Conservation (phyloP, 2,113 vertebrate species). For the Oenanthe melanoleuca region DNA sequence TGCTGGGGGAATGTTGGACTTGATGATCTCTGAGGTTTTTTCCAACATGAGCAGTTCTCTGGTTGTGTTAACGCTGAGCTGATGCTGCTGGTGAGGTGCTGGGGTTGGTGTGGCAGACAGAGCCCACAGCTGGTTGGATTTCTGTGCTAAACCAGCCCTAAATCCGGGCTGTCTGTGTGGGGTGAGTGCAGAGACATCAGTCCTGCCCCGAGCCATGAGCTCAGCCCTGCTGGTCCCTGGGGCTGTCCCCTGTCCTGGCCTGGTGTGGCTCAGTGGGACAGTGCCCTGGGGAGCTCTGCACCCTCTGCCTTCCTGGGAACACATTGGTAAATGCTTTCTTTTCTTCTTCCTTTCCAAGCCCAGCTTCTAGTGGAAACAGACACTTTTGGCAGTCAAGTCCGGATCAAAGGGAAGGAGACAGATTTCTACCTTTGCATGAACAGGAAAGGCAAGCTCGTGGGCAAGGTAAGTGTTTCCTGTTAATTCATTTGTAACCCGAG, state of each 20-base stretch:
- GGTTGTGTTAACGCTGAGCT: not conserved
- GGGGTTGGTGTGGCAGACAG: not conserved
- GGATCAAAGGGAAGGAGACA: constrained; percentile 89
- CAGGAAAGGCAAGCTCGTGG: constrained; percentile 87
- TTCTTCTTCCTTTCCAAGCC: constrained; percentile 82
- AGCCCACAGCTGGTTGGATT: fast-evolving
- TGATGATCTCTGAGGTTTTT: not conserved
- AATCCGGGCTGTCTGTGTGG: fast-evolving
- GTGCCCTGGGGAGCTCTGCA: not conserved
- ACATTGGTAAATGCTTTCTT: constrained; percentile 52
- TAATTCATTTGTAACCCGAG: constrained; percentile 26
- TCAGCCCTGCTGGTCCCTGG: not conserved
- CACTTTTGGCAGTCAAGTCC: constrained; percentile 90
- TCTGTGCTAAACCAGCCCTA: not conserved
- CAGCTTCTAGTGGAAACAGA: constrained; percentile 92
- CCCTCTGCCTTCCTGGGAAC: not conserved
- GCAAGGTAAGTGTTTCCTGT: constrained; percentile 82
- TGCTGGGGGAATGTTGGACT: not conserved
- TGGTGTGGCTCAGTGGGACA: not conserved
- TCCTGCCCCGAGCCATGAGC: not conserved
- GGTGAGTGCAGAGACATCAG: not conserved
- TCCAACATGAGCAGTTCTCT: not conserved
- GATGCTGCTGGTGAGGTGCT: not conserved
- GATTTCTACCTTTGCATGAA: constrained; percentile 92
- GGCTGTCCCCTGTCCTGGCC: no score